Conservation (phyloP, 2,888 invertebrate genomes). For the Pasiphila rectangulata region DNA sequence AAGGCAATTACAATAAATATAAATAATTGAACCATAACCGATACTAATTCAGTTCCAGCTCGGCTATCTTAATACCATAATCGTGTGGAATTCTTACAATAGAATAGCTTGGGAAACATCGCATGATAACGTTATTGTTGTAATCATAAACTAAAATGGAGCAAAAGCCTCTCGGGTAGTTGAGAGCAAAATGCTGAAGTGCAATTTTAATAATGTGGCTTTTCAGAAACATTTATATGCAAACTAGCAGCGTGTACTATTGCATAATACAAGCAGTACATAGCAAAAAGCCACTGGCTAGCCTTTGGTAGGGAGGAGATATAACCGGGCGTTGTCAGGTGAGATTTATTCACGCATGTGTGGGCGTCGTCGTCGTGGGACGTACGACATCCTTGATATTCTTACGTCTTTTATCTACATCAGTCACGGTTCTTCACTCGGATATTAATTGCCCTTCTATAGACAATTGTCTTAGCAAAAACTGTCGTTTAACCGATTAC, state of each 20-base stretch:
- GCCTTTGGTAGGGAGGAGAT: conserved; percentile 31
- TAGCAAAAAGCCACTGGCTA: conserved; percentile 22
- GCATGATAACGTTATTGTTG: conserved; percentile 38
- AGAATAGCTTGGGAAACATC: conserved; percentile 49
- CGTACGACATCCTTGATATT: conserved; percentile 44
- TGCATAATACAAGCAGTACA: neutral
- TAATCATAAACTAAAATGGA: conserved; percentile 30
- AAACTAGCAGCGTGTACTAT: conserved; percentile 10
- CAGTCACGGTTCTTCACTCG: conserved; percentile 52
- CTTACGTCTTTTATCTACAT: conserved; percentile 51
- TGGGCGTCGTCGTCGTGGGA: conserved; percentile 64
- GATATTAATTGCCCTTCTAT: conserved; percentile 51
- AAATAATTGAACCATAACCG: conserved; percentile 25
- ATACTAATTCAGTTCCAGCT: conserved; percentile 32
- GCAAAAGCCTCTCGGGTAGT: conserved; percentile 17
- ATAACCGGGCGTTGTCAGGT: conserved; percentile 52
- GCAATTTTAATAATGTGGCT: conserved; percentile 8
- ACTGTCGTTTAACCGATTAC: conserved; percentile 35
- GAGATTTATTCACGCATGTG: conserved; percentile 64
- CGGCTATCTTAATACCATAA: conserved; percentile 32
- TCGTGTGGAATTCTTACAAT: conserved; percentile 42
- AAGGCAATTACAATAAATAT: conserved; percentile 21
- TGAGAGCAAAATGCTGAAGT: conserved; percentile 8
- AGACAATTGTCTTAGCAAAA: conserved; percentile 47
- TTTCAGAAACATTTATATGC: conserved; percentile 10